These are phyloP conservation scores for Cladorhizidae sp. DNA, from an alignment of 37 sponge, comb jelly and placozoan species.

Conservation along the genomic window DNA sequence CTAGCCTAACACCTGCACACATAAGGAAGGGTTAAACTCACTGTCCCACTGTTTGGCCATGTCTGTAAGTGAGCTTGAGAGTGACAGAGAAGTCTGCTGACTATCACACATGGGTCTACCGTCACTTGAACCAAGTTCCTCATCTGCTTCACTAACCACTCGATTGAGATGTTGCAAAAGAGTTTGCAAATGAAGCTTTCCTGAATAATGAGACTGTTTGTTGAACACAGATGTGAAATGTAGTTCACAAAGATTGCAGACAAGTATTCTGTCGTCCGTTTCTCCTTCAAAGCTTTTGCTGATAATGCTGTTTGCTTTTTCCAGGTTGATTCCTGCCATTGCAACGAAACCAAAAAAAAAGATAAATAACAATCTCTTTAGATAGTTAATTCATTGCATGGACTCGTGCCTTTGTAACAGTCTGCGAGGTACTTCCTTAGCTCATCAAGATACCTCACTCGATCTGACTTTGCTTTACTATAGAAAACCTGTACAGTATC, in stretches of 20 bases:
- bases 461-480: conserved; percentile 30
- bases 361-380: not conserved
- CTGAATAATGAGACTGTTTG: conserved; percentile 35
- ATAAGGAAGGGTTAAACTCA: not conserved
- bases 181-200: conserved; percentile 27
- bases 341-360: not conserved
- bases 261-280: conserved; percentile 19
- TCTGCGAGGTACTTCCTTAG: conserved; percentile 19
- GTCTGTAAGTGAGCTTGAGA: no score
- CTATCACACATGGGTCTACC: no score
- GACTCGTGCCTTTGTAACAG: conserved; percentile 4
- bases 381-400: not conserved
- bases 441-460: conserved; percentile 33
- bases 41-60: not conserved
- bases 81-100: no score
- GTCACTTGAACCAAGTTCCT: not conserved
- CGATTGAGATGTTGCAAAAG: conserved; percentile 14
- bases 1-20: no score
- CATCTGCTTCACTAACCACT: not conserved
- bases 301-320: not conserved
- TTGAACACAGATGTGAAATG: conserved; percentile 36
- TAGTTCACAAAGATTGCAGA: conserved; percentile 32
- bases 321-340: conserved; percentile 15
- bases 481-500: conserved; percentile 14
- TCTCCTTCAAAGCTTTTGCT: conserved; percentile 1